A percentile compares a stretch with the other conserved stretches of the same genome.
Conservation (phyloP, 2,113 vertebrate species). For the Circaetus gallicus region DNA sequence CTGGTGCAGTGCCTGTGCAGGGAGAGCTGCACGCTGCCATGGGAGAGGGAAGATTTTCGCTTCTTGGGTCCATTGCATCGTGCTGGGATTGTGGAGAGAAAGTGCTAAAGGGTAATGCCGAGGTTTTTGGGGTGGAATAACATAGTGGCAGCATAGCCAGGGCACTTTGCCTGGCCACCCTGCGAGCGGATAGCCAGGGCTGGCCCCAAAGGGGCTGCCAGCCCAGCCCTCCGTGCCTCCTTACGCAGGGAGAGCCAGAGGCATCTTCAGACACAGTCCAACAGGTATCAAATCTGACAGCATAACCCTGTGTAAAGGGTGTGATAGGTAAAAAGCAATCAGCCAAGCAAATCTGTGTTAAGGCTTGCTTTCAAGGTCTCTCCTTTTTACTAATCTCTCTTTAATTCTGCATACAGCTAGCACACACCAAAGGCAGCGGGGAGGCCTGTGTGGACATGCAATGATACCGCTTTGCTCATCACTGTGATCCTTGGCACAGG, state of each 20-base stretch:
- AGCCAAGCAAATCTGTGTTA: neutral
- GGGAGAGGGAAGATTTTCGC: neutral
- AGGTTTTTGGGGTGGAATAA: neutral
- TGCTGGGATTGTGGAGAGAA: neutral
- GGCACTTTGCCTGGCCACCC: neutral
- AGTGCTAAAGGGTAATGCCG: neutral
- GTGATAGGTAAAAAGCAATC: neutral
- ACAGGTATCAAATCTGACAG: constrained; percentile 6
- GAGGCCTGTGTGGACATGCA: neutral
- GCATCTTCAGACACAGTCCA: neutral
- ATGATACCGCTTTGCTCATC: neutral
- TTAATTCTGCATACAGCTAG: neutral
- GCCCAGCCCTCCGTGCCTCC: neutral
- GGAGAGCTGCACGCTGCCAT: rapidly evolving
- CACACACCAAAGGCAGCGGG: neutral
- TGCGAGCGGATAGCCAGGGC: neutral
- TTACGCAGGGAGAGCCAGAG: neutral
- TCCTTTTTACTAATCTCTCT: neutral
- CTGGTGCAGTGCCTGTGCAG: neutral
- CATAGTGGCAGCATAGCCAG: rapidly evolving
- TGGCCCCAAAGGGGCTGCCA: neutral
- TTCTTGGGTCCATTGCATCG: neutral
- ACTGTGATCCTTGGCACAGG: neutral
- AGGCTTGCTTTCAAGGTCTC: neutral
- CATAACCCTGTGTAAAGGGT: neutral